A percentile compares a stretch with the other conserved stretches of the same genome.
Conservation (phyloP, 2,797 vertebrate genomes). For the Thamnophis elegans region DNA sequence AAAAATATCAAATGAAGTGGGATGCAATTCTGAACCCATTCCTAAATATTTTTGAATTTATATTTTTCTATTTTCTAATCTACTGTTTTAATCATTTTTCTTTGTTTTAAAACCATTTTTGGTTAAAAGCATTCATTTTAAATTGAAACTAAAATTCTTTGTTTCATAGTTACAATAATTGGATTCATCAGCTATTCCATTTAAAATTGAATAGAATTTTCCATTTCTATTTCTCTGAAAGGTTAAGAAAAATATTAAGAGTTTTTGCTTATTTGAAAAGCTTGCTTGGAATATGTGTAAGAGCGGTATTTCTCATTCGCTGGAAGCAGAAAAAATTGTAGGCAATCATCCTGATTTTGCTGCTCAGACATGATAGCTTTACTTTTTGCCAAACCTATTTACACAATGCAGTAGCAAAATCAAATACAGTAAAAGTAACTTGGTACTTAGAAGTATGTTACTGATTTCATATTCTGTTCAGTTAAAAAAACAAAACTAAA, state of each 20-base stretch:
- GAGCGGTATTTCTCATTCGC: neutral
- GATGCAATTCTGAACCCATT: neutral
- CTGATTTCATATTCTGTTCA: neutral
- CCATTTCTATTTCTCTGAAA: slow-evolving; percentile 14
- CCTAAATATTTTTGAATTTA: neutral
- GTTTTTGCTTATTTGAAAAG: neutral
- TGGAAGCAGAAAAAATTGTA: neutral
- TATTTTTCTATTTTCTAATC: neutral
- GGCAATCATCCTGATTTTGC: neutral
- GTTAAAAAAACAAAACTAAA: neutral
- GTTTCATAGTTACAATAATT: neutral
- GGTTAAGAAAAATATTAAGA: neutral
- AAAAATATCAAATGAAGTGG: neutral
- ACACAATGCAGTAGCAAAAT: neutral
- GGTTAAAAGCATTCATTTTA: slow-evolving; percentile 6
- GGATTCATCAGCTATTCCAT: slow-evolving; percentile 13
- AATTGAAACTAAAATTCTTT: neutral
- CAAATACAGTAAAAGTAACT: neutral
- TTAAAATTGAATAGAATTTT: slow-evolving; percentile 34
- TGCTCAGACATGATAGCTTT: neutral
- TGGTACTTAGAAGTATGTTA: neutral
- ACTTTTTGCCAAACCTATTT: neutral
- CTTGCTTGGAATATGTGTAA: neutral
- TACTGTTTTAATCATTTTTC: neutral
- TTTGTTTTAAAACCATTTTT: slow-evolving; percentile 32